phyloP scores from a whole-genome alignment of 2,113 vertebrate genomes.

The Chaenocephalus aceratus region DNA sequence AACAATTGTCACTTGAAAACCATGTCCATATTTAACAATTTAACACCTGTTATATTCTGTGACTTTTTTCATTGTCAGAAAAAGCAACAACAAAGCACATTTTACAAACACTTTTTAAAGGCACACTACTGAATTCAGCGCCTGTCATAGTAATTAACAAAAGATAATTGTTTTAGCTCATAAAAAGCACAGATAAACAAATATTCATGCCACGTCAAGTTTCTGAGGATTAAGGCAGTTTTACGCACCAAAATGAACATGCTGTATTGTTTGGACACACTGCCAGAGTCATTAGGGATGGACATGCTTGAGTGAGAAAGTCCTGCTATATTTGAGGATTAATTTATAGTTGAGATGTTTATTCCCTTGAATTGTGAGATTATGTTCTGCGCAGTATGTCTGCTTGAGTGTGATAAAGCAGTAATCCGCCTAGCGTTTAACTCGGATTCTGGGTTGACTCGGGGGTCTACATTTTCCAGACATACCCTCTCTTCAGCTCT shows the following conservation, averaged over 20 bases:
- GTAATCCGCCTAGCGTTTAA: conserved; percentile 63
- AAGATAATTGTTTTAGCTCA: not conserved
- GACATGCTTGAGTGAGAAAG: conserved; percentile 39
- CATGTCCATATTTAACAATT: not conserved
- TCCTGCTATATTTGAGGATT: conserved; percentile 63
- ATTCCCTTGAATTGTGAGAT: conserved; percentile 64
- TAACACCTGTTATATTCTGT: not conserved
- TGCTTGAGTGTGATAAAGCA: conserved; percentile 68
- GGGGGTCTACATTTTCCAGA: conserved; percentile 41
- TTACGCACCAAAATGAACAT: conserved; percentile 24
- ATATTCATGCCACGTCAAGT: conserved; percentile 11
- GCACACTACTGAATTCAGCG: not conserved
- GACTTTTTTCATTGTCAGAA: not conserved
- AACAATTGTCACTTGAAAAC: not conserved
- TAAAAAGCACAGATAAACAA: conserved; percentile 24
- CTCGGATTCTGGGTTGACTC: conserved; percentile 64
- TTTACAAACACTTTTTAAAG: not conserved
- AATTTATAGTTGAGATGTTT: conserved; percentile 64
- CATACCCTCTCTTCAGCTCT: conserved; percentile 28
- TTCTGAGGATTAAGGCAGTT: conserved; percentile 29
- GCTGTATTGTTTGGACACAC: conserved; percentile 40
- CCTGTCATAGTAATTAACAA: conserved; percentile 7
- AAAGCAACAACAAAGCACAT: not conserved
- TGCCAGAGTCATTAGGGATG: conserved; percentile 31
- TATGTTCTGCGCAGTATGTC: conserved; percentile 56